phyloP scores from a whole-genome alignment of 2,888 invertebrate species.

The Ceraclea dissimilis region DNA sequence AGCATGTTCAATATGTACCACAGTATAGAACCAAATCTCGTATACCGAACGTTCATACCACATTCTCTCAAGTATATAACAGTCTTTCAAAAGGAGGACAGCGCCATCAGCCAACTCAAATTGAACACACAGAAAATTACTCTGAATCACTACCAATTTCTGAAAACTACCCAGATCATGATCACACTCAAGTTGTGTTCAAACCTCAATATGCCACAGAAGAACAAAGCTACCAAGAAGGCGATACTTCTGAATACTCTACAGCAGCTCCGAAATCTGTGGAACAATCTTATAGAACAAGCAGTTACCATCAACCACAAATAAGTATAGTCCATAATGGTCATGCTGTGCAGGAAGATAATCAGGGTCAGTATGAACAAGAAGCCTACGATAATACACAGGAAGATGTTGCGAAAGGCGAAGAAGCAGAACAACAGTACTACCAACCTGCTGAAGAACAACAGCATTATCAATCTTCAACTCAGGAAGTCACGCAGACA shows the following conservation, averaged over 20 bases:
- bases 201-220: slow-evolving; percentile 34
- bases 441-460: slow-evolving; percentile 24
- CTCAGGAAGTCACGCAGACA: slow-evolving; percentile 18
- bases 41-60: slow-evolving; percentile 28
- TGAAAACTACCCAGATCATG: slow-evolving; percentile 52
- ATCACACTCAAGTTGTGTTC: slow-evolving; percentile 51
- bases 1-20: slow-evolving; percentile 18
- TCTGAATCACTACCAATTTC: slow-evolving; percentile 35
- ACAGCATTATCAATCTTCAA: slow-evolving; percentile 25
- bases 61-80: slow-evolving; percentile 33
- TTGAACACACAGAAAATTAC: slow-evolving; percentile 27
- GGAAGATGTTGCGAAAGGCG: background rate
- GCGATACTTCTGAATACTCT: background rate
- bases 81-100: slow-evolving; percentile 29
- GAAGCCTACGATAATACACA: slow-evolving; percentile 6
- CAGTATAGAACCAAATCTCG: slow-evolving; percentile 28
- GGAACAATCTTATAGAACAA: slow-evolving; percentile 2
- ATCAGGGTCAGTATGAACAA: background rate
- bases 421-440: slow-evolving; percentile 8
- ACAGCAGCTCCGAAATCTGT: slow-evolving; percentile 2
- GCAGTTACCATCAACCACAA: background rate
- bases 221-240: background rate
- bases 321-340: slow-evolving; percentile 5
- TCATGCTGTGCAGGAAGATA: slow-evolving; percentile 1
- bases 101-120: slow-evolving; percentile 25